These are phyloP conservation scores for Ophion ventricosus DNA, from an alignment of 2,888 invertebrate species.

Conservation along the genomic window DNA sequence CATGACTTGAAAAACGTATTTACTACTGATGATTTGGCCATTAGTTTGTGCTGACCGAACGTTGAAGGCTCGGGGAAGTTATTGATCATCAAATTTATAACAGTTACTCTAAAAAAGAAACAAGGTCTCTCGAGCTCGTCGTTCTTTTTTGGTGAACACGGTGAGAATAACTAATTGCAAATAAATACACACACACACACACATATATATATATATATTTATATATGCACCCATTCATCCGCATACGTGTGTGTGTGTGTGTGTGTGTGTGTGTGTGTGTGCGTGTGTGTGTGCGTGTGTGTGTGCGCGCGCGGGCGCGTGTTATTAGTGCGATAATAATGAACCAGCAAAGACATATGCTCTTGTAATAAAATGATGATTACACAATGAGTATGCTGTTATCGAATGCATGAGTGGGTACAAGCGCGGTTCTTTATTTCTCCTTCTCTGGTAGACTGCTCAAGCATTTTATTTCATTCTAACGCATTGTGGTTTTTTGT, in stretches of 20 bases:
- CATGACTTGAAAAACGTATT: conserved; percentile 37
- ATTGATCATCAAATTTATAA: conserved; percentile 64
- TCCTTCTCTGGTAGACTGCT: too few species aligned
- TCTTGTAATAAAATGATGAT: too few species aligned
- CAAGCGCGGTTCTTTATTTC: too few species aligned
- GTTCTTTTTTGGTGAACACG: conserved; percentile 55
- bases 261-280: conserved; percentile 33
- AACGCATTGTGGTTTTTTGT: too few species aligned
- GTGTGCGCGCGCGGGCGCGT: too few species aligned
- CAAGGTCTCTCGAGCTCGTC: conserved; percentile 61
- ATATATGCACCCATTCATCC: conserved; percentile 9
- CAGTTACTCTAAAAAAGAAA: conserved; percentile 42
- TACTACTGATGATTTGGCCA: conserved; percentile 31
- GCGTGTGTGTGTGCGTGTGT: too few species aligned
- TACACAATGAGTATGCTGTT: too few species aligned
- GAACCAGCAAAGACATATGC: too few species aligned
- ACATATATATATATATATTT: conserved; percentile 67
- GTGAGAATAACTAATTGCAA: conserved; percentile 72
- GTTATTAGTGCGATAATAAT: too few species aligned
- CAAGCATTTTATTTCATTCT: too few species aligned
- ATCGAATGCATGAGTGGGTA: too few species aligned
- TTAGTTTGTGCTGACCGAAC: conserved; percentile 76
- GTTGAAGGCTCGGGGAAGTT: conserved; percentile 75
- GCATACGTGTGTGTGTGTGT: too few species aligned
- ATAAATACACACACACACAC: conserved; percentile 75